phyloP scores from a whole-genome alignment of 1,140 invertebrate species.

The Euura lappo region DNA sequence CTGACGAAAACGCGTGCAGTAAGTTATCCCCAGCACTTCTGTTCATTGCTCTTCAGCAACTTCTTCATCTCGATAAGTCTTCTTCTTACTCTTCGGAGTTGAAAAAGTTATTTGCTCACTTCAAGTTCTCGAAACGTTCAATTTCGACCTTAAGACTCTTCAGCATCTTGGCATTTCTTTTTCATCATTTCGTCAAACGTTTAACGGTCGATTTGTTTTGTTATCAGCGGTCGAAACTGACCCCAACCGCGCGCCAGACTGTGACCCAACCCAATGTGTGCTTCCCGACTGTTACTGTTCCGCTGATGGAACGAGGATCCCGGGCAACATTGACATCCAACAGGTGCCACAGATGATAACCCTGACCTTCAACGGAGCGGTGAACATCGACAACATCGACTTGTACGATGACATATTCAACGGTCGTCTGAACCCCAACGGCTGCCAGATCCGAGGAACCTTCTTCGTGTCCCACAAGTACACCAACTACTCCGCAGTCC shows the following conservation, averaged over 20 bases:
- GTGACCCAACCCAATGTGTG: conserved; percentile 85
- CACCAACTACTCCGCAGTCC: conserved; percentile 93
- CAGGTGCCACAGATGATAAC: conserved; percentile 95
- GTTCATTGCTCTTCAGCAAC: not conserved
- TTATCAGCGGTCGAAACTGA: conserved; percentile 81
- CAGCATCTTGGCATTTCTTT: no score
- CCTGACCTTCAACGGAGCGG: conserved; percentile 91
- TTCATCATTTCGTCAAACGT: no score
- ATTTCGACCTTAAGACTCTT: no score
- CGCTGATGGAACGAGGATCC: conserved; percentile 88
- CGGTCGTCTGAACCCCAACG: conserved; percentile 88
- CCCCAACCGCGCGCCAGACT: conserved; percentile 88
- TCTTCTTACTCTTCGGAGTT: not conserved
- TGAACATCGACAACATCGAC: conserved; percentile 94
- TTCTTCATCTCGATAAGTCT: not conserved
- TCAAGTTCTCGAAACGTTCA: no score
- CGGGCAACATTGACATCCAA: conserved; percentile 78
- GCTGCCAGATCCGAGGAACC: conserved; percentile 91
- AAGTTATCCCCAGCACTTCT: conserved; percentile 58
- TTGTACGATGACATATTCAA: conserved; percentile 91
- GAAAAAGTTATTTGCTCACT: no score
- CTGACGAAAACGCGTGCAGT: conserved; percentile 95
- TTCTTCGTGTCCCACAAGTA: conserved; percentile 97
- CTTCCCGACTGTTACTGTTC: conserved; percentile 95
- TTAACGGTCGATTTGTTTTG: no score